A percentile compares a stretch with the other conserved stretches of the same genome.
Conservation (phyloP, 2,888 invertebrate species). For the Philonicus albiceps region DNA sequence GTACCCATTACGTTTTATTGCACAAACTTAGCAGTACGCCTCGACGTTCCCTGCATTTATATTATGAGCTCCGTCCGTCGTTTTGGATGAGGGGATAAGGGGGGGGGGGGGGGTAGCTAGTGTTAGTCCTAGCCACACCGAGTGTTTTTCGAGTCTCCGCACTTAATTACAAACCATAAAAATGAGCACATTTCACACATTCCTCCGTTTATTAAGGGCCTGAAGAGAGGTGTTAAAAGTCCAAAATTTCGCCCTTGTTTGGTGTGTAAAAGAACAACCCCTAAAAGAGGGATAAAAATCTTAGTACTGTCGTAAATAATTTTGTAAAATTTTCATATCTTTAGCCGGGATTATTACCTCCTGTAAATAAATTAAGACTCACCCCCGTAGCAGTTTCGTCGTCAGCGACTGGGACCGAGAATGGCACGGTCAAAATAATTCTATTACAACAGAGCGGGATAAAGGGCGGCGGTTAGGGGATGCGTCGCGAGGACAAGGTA, state of each 20-base stretch:
- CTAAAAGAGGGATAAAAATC: constrained; percentile 28
- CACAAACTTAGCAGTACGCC: background rate
- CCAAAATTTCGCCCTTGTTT: constrained; percentile 23
- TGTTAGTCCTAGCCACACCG: background rate
- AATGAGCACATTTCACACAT: background rate
- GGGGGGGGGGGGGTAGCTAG: background rate
- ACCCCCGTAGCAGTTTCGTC: background rate
- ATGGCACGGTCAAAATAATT: background rate
- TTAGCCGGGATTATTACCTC: background rate
- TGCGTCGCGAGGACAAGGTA: background rate
- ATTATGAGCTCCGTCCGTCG: background rate
- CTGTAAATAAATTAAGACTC: constrained; percentile 14
- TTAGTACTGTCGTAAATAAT: constrained; percentile 22
- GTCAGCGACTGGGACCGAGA: background rate
- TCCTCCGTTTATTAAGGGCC: constrained; percentile 2
- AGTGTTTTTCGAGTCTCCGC: background rate
- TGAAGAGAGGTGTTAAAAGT: background rate
- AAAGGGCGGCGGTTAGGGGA: background rate
- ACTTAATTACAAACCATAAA: constrained; percentile 31
- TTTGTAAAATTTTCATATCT: constrained; percentile 35
- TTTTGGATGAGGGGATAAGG: background rate
- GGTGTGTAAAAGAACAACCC: background rate
- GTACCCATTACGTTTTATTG: constrained; percentile 19
- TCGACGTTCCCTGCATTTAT: background rate
- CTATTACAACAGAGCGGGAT: background rate